Evolutionary conservation across 64 coral and sea anemone species (phyloP).

Genomic region (Actinia equina): DNA sequence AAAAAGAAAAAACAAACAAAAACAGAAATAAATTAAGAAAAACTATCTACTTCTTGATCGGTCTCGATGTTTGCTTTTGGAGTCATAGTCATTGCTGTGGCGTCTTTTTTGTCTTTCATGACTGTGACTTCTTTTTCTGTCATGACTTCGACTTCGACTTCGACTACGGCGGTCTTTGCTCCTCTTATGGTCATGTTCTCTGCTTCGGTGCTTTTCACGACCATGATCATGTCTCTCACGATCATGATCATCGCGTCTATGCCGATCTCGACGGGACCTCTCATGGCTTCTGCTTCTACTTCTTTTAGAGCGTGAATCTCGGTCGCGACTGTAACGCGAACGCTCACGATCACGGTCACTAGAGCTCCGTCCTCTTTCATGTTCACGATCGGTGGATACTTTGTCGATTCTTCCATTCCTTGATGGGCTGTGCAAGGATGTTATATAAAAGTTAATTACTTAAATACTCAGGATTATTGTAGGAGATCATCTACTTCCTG

Average conservation of each 20-base stretch:
- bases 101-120: conserved; percentile 37
- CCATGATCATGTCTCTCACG: conserved; percentile 57
- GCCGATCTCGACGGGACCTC: conserved; percentile 26
- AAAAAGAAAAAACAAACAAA: no score
- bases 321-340: conserved; percentile 23
- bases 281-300: conserved; percentile 63
- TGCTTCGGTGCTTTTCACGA: conserved; percentile 34
- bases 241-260: conserved; percentile 42
- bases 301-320: conserved; percentile 10
- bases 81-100: conserved; percentile 22
- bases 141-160: conserved; percentile 66
- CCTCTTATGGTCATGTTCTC: conserved; percentile 66
- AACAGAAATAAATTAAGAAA: background rate
- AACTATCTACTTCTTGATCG: conserved; percentile 65
- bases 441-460: background rate
- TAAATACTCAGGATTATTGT: no score
- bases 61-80: conserved; percentile 13
- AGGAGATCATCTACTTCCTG: no score
- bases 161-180: conserved; percentile 25
- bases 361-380: no score
- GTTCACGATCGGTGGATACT: background rate
- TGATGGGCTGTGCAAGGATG: conserved; percentile 26
- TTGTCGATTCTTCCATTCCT: conserved; percentile 16
- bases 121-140: conserved; percentile 51
- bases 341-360: no score